Percentiles rank a stretch among this genome's conserved stretches.
phyloP scores from a whole-genome alignment of 2,888 invertebrate species.

The Autographa pulchrina region DNA sequence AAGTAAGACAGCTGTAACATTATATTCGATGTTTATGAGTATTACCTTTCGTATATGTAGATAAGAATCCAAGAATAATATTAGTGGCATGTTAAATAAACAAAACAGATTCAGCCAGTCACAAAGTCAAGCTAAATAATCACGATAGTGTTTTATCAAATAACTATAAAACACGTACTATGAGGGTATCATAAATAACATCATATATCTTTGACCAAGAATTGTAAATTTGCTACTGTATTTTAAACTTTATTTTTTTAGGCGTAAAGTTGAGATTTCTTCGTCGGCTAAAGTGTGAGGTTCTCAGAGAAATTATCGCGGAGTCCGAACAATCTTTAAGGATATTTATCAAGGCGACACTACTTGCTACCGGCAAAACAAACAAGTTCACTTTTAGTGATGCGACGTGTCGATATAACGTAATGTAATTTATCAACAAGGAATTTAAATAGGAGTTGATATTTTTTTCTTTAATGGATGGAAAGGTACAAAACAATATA shows the following conservation, averaged over 20 bases:
- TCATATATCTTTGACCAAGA: slow-evolving; percentile 68
- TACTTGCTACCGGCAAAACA: slow-evolving; percentile 88
- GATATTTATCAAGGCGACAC: slow-evolving; percentile 89
- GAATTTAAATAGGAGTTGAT: slow-evolving; percentile 39
- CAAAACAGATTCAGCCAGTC: slow-evolving; percentile 82
- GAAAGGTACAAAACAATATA: slow-evolving; percentile 15
- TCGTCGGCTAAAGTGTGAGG: slow-evolving; percentile 72
- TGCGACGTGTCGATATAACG: slow-evolving; percentile 68
- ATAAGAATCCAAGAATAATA: slow-evolving; percentile 76
- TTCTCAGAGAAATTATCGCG: slow-evolving; percentile 85
- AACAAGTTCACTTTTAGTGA: slow-evolving; percentile 85
- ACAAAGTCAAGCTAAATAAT: slow-evolving; percentile 85
- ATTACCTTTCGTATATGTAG: slow-evolving; percentile 69
- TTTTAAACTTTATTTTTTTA: slow-evolving; percentile 59
- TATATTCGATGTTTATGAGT: slow-evolving; percentile 70
- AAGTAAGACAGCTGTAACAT: slow-evolving; percentile 66
- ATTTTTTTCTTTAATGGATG: slow-evolving; percentile 38
- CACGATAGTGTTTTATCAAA: slow-evolving; percentile 88
- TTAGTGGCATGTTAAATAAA: slow-evolving; percentile 79
- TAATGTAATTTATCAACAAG: slow-evolving; percentile 56
- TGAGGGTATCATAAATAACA: slow-evolving; percentile 85
- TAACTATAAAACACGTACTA: slow-evolving; percentile 87
- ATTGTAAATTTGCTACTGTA: slow-evolving; percentile 26
- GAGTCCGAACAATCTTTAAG: slow-evolving; percentile 86
- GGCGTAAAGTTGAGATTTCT: slow-evolving; percentile 60